Conservation (phyloP, 2,888 invertebrate genomes). For the Alloscopus bannaensis region DNA sequence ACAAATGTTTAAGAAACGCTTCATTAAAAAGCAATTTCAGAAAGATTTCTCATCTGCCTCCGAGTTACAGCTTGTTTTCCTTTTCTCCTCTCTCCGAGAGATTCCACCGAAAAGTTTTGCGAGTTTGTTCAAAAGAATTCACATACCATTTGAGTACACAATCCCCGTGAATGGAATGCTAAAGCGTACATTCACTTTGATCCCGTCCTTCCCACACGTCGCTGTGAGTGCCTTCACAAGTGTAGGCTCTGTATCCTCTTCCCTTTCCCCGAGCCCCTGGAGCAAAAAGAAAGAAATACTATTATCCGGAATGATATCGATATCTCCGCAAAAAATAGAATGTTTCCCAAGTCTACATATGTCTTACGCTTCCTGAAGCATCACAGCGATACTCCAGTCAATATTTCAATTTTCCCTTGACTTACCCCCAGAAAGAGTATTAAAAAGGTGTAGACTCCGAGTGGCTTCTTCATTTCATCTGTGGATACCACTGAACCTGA, state of each 20-base stretch:
- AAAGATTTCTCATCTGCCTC: too few relatives aligned
- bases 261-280: slow-evolving; percentile 38
- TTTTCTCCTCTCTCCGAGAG: too few relatives aligned
- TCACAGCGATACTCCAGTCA: too few relatives aligned
- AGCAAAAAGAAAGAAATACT: slow-evolving; percentile 16
- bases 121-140: too few relatives aligned
- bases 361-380: too few relatives aligned
- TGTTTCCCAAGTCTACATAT: background rate
- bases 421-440: slow-evolving; percentile 11
- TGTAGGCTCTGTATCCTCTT: slow-evolving; percentile 22
- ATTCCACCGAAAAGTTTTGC: too few relatives aligned
- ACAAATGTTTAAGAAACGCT: too few relatives aligned
- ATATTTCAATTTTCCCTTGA: slow-evolving; percentile 13
- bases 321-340: background rate
- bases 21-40: too few relatives aligned
- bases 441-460: slow-evolving; percentile 4
- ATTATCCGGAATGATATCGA: background rate
- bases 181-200: slow-evolving; percentile 68
- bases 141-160: slow-evolving; percentile 70
- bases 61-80: too few relatives aligned
- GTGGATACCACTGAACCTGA: too few relatives aligned
- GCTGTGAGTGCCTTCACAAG: slow-evolving; percentile 69
- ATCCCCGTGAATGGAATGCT: slow-evolving; percentile 68
- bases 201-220: slow-evolving; percentile 69
- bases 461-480: background rate